Conservation (phyloP, 2,797 vertebrate genomes). For the Vespertilio murinus region DNA sequence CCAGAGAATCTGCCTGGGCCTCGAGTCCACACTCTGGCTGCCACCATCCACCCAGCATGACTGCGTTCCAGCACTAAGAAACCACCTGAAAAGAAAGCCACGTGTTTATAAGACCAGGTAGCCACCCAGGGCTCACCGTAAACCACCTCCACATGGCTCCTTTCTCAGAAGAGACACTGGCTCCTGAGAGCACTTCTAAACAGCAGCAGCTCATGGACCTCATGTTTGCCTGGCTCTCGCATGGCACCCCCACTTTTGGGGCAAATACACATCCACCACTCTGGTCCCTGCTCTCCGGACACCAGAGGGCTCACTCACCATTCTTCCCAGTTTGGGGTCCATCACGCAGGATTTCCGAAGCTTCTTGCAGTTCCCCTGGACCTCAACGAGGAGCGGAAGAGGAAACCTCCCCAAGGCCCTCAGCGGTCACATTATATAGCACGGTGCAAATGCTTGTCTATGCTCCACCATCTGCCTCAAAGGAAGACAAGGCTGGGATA, state of each 20-base stretch:
- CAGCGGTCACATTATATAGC: neutral
- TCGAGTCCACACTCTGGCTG: rapidly evolving
- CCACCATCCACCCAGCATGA: rapidly evolving
- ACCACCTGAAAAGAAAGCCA: neutral
- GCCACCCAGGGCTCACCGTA: neutral
- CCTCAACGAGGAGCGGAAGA: neutral
- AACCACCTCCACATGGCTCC: rapidly evolving
- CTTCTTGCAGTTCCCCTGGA: neutral
- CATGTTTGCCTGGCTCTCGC: neutral
- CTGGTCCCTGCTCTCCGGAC: neutral
- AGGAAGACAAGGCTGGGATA: neutral
- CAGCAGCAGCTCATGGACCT: rapidly evolving
- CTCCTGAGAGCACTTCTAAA: neutral
- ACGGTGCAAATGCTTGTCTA: neutral
- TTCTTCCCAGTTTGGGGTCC: constrained; percentile 46
- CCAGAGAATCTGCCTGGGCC: neutral
- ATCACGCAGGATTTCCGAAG: neutral
- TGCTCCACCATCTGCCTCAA: too few species aligned
- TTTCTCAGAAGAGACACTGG: neutral
- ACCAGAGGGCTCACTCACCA: constrained; percentile 9
- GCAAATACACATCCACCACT: rapidly evolving
- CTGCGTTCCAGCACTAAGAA: neutral
- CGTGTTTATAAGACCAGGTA: neutral
- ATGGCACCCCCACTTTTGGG: rapidly evolving
- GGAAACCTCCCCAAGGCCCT: neutral